A percentile compares a stretch with the other conserved stretches of the same genome.
Evolutionary conservation across 2,113 vertebrate genomes (phyloP).

Genomic region (Centropristis striata): DNA sequence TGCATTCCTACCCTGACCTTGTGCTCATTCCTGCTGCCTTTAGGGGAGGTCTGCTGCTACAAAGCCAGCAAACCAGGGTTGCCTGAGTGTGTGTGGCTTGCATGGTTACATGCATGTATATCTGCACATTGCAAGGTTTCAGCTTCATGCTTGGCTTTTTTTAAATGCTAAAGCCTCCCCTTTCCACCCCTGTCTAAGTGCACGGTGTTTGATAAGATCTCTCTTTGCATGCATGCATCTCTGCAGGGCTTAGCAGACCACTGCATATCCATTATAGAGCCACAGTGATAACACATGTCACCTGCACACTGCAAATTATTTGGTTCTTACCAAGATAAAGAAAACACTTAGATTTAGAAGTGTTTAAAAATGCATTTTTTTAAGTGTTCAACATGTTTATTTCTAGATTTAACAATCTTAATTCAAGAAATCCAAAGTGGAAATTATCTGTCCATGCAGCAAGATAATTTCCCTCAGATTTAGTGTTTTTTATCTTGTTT

Average conservation of each 20-base stretch:
- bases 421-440: no score
- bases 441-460: no score
- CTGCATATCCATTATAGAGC: constrained; percentile 1
- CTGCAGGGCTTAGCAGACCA: constrained; percentile 13
- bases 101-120: neutral
- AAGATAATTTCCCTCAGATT: no score
- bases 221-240: constrained; percentile 26
- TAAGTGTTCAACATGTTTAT: no score
- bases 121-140: constrained; percentile 8
- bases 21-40: constrained; percentile 61
- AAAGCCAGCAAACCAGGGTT: constrained; percentile 17
- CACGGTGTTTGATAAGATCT: constrained; percentile 41
- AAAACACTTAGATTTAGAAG: no score
- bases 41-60: constrained; percentile 56
- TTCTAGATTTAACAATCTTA: no score
- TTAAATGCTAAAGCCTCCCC: constrained; percentile 26
- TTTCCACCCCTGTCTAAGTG: constrained; percentile 18
- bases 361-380: no score
- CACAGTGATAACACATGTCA: constrained; percentile 8
- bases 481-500: no score
- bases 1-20: constrained; percentile 78
- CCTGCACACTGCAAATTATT: no score
- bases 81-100: neutral
- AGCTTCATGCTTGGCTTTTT: constrained; percentile 16
- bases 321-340: no score